Base-by-base conservation (phyloP, 2,888 invertebrate species). In the Trachelus tabidus region DNA sequence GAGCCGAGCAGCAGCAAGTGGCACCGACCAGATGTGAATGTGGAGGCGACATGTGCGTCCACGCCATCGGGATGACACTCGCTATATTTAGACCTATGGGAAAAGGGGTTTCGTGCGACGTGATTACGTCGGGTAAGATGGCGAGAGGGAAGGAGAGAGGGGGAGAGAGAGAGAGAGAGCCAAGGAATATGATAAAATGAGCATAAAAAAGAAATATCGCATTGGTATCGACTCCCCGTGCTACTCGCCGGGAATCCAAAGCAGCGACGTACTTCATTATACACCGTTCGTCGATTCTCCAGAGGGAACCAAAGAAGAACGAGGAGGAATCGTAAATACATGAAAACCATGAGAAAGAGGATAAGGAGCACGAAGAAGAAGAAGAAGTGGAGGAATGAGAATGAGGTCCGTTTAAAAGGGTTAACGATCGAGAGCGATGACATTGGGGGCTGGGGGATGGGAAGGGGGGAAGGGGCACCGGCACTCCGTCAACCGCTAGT, bases 61-160 rank as follows among this genome's bases (percentile, higher is more conserved):
- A 83, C 83, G 81, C 83, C 86, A 83, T 85, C 82, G 85, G 40
- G 85, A 85, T 86, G 89, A 87, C 87, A 88, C 88, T 89, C 83
- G 86, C 90, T 90, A 90, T 89, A 89, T 90, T 89, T 90, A 90
- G 90, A 87, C 85, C 88, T 89, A 88, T 90, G 90, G 90, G 90
- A 90, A 90, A 89, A 85, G 89, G 85, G 85, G 85, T 85, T 87
- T 84, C 79, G 81, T 78, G 79, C 76, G 81, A 69, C 80, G 80
- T 84, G 82, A 83, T 83, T 84, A 79, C 86, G 81, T 83, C 83
- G 40, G 40, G 15, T 4, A 15, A 40, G 40, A 40, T 40, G 40
- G 40, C 4, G 1, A 4, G 40, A 15, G 12, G 4, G 15, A 35
- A 1, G 1, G 34, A 11, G 34, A 1, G 34, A 3, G 11, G 6